Evolutionary conservation across 2,888 invertebrate species (phyloP), one percentile per base, ranked within the genome.

Genomic region (Octodonta nipae): DNA sequence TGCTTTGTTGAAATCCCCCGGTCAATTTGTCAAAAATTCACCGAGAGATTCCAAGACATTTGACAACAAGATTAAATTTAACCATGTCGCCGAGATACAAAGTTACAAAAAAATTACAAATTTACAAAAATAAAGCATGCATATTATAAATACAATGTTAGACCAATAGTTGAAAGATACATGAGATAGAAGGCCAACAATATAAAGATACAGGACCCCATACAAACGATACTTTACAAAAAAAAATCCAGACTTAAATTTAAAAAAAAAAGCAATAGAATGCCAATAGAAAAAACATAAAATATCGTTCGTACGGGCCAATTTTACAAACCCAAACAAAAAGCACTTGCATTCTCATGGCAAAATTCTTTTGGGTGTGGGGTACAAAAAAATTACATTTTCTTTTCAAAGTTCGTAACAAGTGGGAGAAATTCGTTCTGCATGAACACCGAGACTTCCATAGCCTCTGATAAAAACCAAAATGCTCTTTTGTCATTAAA

Each of bases 171-270:
- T 56, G 53, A 59, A 54, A 57, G 52, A 54, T 48, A 52, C 47
- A 55, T 58, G 56, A 61, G 57, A 60, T 60, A 61, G 62, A 62
- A 63, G 62, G 62, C 62, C 62, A 62, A 63, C 60, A 60, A 55
- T 58, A 47, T 54, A 53, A 44, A 33, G 33, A 35, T 41, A 45
- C 36, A 35, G 40, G 37, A 45, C 38, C 33, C n/a, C 37, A 36
- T 44, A 39, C 47, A 43, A 49, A 41, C 40, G 40, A 51, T 46
- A 50, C 35, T 42, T 36, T 22, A 35, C 30, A 11, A 13, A 16
- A 32, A 11, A 15, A 11, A 28, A n/a, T n/a, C 6, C n/a, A 2
- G 28, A 20, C 15, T 13, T 14, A 26, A 7, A 26, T 26, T 28
- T 10, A 12, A 22, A n/a, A n/a, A n/a, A n/a, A n/a, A n/a, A n/a